Base-by-base conservation (phyloP, 2,113 vertebrate genomes). In the Aleadryas rufinucha region DNA sequence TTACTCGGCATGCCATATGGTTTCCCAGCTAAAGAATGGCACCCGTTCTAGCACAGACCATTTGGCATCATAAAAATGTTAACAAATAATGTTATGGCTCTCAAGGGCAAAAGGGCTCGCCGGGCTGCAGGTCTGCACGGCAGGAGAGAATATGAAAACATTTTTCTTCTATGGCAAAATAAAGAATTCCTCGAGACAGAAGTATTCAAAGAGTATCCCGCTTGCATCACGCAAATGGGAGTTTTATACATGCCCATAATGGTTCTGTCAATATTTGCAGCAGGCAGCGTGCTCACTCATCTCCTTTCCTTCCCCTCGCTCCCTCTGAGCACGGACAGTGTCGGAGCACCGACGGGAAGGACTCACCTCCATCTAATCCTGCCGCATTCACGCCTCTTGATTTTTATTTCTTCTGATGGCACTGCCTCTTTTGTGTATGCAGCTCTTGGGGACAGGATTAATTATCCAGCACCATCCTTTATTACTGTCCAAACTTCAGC, bases 31-130 rank as follows among this genome's bases (percentile, higher is more conserved):
- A 98, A 98, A 98, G 98, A 98, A 98, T 97, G 98, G 98, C 95
- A 95, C 98, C 98, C 97, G 77, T 97, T 98, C 98, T 98, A 97
- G 97, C 98, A 97, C 98, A 98, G 98, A 98, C 98, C 98, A 98
- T 98, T 98, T 98, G 98, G 98, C 98, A 97, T 98, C 98, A 98
- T 98, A 98, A 98, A 98, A 98, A 98, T 98, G 98, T 98, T 98
- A 98, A 98, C 98, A 98, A 98, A 98, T 98, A 98, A 98, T 96
- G 98, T 98, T 98, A 98, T 94, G 97, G 98, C 97, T 98, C 98
- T 98, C 97, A 97, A 98, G 98, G 98, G 98, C 98, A 98, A 97
- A 95, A 95, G 98, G 98, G 98, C 98, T 98, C 93, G 6, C 97
- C 69, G 97, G 97, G 98, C 97, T 98, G 96, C 77, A 90, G 98